Evolutionary conservation across 1,140 invertebrate species (phyloP), one percentile per base, ranked within the genome.

Genomic region (Anoplophora glabripennis): DNA sequence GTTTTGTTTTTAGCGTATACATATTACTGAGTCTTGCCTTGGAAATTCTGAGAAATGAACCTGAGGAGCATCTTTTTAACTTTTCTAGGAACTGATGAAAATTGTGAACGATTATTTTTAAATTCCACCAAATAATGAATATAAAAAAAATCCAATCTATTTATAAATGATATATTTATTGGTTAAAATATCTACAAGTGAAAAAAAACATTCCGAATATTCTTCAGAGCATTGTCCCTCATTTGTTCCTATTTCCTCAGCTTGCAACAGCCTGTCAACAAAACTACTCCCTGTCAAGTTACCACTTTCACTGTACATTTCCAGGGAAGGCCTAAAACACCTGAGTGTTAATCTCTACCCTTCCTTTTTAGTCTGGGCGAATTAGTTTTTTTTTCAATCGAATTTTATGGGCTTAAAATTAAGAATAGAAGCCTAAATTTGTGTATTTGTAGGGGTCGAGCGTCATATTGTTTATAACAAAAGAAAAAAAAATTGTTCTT

Each of bases 261-360:
- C 66, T 9, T 51, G 18, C n/a, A 68, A 10, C 17, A 66, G 46
- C 15, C 48, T 65, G 15, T 58, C 44, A 11, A 33, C 57, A 14
- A 65, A 62, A 17, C 18, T 40, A 53, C 14, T 59, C 35, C 35
- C 42, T 2, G 41, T 57, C 40, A 9, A 48, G 10, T 55, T 57
- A 17, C 56, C 52, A 11, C 7, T 21, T 9, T 42, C 12, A 4
- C 46, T 44, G 1, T 45, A 42, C 4, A 61, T 34, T 10, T 68
- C 68, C 11, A 66, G 15, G 35, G 67, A 69, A 9, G 69, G 69
- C 33, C 69, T 71, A 54, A 42, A 61, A 68, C 56, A 10, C 15
- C 36, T 0, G 4, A 49, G 4, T 28, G 5, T 5, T 5, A 5
- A 28, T 28, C 11, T 34, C 17, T 49, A 51, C 28, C 53, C 34